Evolutionary conservation across 2,888 invertebrate species (phyloP).

Genomic region (Resseliella maxima): DNA sequence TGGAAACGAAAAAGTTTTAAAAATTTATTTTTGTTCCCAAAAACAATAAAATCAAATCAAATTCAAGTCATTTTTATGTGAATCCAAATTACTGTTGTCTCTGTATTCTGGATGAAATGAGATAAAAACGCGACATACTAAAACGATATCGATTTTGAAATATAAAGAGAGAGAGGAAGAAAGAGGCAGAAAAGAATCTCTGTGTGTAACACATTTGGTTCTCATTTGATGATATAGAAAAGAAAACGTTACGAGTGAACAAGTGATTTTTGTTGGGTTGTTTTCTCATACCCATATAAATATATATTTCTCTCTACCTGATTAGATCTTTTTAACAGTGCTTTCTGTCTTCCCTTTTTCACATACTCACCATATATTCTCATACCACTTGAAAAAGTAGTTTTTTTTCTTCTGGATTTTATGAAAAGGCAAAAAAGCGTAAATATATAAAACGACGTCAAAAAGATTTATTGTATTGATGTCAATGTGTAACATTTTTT

Average conservation of each 20-base stretch:
- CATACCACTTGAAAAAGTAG: constrained; percentile 21
- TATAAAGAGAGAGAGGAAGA: not conserved
- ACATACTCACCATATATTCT: too few species aligned
- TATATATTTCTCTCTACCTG: constrained; percentile 32
- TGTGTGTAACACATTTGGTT: constrained; percentile 17
- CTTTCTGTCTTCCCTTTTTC: constrained; percentile 14
- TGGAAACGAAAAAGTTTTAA: not conserved
- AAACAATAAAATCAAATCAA: not conserved
- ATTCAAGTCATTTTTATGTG: not conserved
- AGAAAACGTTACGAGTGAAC: constrained; percentile 20
- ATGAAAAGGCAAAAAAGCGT: constrained; percentile 6
- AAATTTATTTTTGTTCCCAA: too few species aligned
- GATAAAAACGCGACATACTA: not conserved
- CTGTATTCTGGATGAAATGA: too few species aligned
- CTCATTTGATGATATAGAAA: not conserved
- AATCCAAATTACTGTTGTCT: not conserved
- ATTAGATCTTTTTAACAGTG: constrained; percentile 12
- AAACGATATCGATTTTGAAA: not conserved
- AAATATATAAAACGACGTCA: constrained; percentile 41
- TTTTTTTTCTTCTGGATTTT: not conserved
- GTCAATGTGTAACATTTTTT: constrained; percentile 54
- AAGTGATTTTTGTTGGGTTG: constrained; percentile 25
- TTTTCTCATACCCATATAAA: too few species aligned
- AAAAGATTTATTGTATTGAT: constrained; percentile 54
- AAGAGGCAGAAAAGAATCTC: not conserved